Percentiles rank a stretch among this genome's conserved stretches.
Evolutionary conservation across 2,797 vertebrate species (phyloP).

Genomic region (Pseudotriccus pelzelni): DNA sequence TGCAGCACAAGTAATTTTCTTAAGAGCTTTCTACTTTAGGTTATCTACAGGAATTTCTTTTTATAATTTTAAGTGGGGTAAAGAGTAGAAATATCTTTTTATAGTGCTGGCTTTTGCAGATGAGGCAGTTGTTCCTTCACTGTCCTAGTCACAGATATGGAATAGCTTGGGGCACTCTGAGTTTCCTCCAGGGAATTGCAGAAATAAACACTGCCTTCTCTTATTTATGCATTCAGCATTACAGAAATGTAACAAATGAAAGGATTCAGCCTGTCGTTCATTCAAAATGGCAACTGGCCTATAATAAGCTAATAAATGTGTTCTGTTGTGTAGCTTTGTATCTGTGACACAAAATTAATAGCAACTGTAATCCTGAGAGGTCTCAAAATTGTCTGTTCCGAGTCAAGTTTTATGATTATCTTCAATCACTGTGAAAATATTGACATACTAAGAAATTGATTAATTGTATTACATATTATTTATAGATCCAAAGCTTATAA

Average conservation of each 20-base stretch:
- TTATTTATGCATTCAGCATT: background rate
- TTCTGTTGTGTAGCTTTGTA: background rate
- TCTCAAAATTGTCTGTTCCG: background rate
- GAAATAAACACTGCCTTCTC: background rate
- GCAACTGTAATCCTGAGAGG: background rate
- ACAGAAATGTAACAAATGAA: background rate
- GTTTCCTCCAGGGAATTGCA: background rate
- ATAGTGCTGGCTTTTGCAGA: background rate
- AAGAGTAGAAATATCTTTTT: background rate
- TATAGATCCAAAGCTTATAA: background rate
- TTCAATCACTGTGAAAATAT: background rate
- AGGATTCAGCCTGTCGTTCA: background rate
- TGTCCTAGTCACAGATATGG: background rate
- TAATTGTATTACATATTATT: background rate
- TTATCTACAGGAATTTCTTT: background rate
- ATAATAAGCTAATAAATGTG: background rate
- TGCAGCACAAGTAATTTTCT: background rate
- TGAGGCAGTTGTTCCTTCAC: background rate
- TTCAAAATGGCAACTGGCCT: background rate
- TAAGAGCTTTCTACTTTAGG: background rate
- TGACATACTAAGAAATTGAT: background rate
- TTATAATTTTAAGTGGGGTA: background rate
- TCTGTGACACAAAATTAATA: background rate
- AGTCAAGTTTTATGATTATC: background rate
- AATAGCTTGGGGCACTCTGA: background rate